Evolutionary conservation across 2,888 invertebrate genomes (phyloP), one percentile per base, ranked within the genome.

Genomic region (Ophion ventricosus): DNA sequence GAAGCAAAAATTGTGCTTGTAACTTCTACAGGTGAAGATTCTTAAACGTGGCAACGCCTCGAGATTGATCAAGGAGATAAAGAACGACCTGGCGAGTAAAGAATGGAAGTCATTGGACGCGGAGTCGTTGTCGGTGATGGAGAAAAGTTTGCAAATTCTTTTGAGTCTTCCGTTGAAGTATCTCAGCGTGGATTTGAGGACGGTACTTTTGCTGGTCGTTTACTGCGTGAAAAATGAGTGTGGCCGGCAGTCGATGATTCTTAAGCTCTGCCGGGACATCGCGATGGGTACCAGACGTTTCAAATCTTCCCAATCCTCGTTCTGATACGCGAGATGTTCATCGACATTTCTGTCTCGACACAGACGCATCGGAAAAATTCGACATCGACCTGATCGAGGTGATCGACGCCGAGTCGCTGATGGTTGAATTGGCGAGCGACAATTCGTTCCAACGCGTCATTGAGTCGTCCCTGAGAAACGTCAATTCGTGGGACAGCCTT

Each of bases 191-290:
- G 77, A 89, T 76, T 26, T 90, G 8, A 89, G 87, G 85, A 87
- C 79, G 26, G 73, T 90, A 61, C 85, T 88, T 23, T 88, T 92
- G 61, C 76, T 91, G n/a, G n/a, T 89, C 1, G 66, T 89, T 29
- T 91, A 89, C 78, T 82, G 85, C 23, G 82, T 91, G 40, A 88
- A 84, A 35, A 88, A 85, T 80, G 91, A 91, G 86, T 87, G 83
- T 59, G 64, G 59, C 4, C 8, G 72, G 25, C 77, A 66, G 17
- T 7, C 72, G 14, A 72, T 77, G 57, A 79, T 91, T 40, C 75
- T 56, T 0, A 49, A 78, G 0, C 80, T 88, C 26, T 88, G 89
- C 63, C 79, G 86, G 5, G 75, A 82, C 59, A 87, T 92, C 73
- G 88, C 91, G 40, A 84, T 85, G 84, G 91, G 91, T 92, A 89